Percentiles rank a stretch among this genome's conserved stretches.
Conservation (phyloP, 2,888 invertebrate genomes). For the Schizaphis graminum region DNA sequence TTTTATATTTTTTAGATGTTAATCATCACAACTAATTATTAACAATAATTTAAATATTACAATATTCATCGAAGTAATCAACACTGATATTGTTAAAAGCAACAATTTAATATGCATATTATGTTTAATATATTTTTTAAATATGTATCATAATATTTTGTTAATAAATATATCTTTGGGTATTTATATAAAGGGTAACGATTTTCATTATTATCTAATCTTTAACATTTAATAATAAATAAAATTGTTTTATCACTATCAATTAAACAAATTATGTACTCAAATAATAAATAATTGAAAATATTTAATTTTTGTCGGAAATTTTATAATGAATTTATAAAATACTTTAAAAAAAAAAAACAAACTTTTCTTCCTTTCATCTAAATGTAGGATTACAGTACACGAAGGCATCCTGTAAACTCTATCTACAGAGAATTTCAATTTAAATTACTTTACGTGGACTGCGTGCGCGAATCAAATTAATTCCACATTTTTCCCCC, state of each 20-base stretch:
- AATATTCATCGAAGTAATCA: background rate
- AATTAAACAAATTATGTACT: background rate
- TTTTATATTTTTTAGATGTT: background rate
- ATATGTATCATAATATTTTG: background rate
- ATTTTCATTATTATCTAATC: background rate
- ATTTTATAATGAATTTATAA: background rate
- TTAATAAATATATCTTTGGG: background rate
- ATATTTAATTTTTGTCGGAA: background rate
- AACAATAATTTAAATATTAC: background rate
- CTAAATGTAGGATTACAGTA: slow-evolving; percentile 50
- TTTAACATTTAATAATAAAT: background rate
- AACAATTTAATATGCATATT: background rate
- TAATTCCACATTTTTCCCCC: slow-evolving; percentile 45
- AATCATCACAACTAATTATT: background rate
- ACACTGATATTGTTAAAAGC: background rate
- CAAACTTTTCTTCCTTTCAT: background rate
- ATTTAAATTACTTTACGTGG: slow-evolving; percentile 59
- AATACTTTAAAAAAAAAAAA: slow-evolving; percentile 45
- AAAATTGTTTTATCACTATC: background rate
- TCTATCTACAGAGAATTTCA: slow-evolving; percentile 47
- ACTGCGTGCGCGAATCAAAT: slow-evolving; percentile 47
- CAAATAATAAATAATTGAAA: slow-evolving; percentile 25
- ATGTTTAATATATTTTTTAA: background rate
- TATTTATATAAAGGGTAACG: background rate
- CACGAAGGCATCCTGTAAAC: slow-evolving; percentile 36